Evolutionary conservation across 1,140 invertebrate genomes (phyloP).

Genomic region (Ptiloglossa arizonensis): DNA sequence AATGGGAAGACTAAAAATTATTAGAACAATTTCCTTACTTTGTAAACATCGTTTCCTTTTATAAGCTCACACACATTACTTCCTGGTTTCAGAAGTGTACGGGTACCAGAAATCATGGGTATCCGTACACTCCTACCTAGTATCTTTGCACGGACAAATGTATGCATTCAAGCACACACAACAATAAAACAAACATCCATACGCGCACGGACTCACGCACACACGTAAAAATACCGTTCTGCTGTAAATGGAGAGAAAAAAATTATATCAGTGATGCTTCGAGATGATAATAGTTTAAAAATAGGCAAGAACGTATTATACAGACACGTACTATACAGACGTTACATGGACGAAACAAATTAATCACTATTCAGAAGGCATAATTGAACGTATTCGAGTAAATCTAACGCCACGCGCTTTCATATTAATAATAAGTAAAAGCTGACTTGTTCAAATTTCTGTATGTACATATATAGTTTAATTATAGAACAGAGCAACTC

Average conservation of each 20-base stretch:
- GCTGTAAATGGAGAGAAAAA: slow-evolving; percentile 2
- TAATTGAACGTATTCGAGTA: slow-evolving; percentile 18
- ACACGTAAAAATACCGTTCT: slow-evolving; percentile 45
- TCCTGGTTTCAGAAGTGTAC: slow-evolving; percentile 17
- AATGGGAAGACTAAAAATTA: slow-evolving; percentile 43
- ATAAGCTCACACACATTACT: slow-evolving; percentile 35
- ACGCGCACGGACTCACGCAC: slow-evolving; percentile 16
- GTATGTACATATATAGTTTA: slow-evolving; percentile 41
- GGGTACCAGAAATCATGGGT: no score
- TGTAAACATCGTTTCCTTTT: slow-evolving; percentile 33
- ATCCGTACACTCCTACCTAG: no score
- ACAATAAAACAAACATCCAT: slow-evolving; percentile 27
- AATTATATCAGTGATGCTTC: slow-evolving; percentile 33
- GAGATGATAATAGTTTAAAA: slow-evolving; percentile 30
- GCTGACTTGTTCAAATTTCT: slow-evolving; percentile 18
- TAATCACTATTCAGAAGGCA: slow-evolving; percentile 3
- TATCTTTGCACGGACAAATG: neutral
- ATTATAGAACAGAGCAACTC: slow-evolving; percentile 15
- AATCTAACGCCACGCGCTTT: slow-evolving; percentile 27
- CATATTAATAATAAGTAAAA: slow-evolving; percentile 22
- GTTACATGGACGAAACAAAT: slow-evolving; percentile 23
- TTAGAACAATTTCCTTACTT: slow-evolving; percentile 39
- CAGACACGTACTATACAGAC: slow-evolving; percentile 41
- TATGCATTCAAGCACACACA: slow-evolving; percentile 44
- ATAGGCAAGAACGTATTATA: slow-evolving; percentile 35